Percentiles rank a stretch among this genome's conserved stretches.
Conservation (phyloP, 2,113 vertebrate species). For the Rhea pennata region DNA sequence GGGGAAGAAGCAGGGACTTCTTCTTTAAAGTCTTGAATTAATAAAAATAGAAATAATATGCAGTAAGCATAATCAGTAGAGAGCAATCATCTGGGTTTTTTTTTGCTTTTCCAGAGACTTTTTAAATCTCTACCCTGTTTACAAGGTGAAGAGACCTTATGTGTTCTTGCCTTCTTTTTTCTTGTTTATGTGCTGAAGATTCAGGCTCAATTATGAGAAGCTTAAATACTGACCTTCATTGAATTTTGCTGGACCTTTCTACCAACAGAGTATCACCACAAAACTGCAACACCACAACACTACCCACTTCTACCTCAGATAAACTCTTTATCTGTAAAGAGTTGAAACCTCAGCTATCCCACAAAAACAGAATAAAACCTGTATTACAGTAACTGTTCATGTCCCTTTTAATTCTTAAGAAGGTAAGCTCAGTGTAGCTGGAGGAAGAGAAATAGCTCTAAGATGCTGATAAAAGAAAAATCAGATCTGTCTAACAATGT, state of each 20-base stretch:
- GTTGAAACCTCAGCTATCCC: not conserved
- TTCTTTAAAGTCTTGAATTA: not conserved
- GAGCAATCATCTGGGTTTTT: not conserved
- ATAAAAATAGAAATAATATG: not conserved
- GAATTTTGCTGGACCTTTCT: not conserved
- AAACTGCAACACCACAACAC: not conserved
- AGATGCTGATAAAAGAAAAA: not conserved
- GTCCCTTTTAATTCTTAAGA: not conserved
- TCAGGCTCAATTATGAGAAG: not conserved
- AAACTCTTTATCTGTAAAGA: not conserved
- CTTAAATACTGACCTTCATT: not conserved
- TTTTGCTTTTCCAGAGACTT: not conserved
- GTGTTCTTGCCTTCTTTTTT: not conserved
- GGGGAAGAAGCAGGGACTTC: not conserved
- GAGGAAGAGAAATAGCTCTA: not conserved
- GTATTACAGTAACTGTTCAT: not conserved
- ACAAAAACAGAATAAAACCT: not conserved
- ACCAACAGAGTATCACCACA: not conserved
- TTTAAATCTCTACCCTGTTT: not conserved
- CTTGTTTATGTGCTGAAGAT: not conserved
- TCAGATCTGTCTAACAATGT: not conserved
- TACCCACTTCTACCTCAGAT: not conserved
- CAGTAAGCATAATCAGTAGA: not conserved
- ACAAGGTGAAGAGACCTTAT: not conserved
- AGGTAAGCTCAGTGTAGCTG: not conserved